A percentile compares a stretch with the other conserved stretches of the same genome.
Evolutionary conservation across 2,113 vertebrate species (phyloP).

Genomic region (Vulpes lagopus): DNA sequence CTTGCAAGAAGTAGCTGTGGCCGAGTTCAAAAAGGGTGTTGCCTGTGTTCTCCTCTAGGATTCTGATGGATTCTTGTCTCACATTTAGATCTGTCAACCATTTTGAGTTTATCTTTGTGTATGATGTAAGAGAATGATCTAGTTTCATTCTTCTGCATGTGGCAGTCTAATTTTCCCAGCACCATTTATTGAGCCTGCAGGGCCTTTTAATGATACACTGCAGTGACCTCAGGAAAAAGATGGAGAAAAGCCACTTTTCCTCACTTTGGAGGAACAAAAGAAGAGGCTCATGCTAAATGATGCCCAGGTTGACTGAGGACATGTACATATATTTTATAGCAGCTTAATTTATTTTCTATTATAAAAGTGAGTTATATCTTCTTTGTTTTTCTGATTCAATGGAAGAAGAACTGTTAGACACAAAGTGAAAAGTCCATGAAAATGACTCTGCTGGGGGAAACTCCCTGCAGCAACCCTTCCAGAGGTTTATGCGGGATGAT

Average conservation of each 20-base stretch:
- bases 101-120: too few species aligned
- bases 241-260: neutral
- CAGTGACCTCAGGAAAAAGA: neutral
- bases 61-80: too few species aligned
- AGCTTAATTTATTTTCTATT: conserved; percentile 60
- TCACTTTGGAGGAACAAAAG: neutral
- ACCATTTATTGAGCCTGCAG: neutral
- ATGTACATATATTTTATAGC: neutral
- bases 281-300: neutral
- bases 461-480: neutral
- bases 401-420: conserved; percentile 51
- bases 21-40: too few species aligned
- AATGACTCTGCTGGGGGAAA: conserved; percentile 42
- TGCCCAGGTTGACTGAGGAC: neutral
- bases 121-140: too few species aligned
- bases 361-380: conserved; percentile 72
- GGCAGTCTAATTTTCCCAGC: too few species aligned
- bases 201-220: conserved; percentile 15
- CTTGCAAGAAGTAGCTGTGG: too few species aligned
- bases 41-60: too few species aligned
- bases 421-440: conserved; percentile 73
- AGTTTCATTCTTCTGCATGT: too few species aligned
- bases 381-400: conserved; percentile 65
- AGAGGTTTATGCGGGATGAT: conserved; percentile 64
- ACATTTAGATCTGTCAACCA: too few species aligned